Conservation (phyloP, 2,888 invertebrate genomes). For the Rhamnusium bicolor region DNA sequence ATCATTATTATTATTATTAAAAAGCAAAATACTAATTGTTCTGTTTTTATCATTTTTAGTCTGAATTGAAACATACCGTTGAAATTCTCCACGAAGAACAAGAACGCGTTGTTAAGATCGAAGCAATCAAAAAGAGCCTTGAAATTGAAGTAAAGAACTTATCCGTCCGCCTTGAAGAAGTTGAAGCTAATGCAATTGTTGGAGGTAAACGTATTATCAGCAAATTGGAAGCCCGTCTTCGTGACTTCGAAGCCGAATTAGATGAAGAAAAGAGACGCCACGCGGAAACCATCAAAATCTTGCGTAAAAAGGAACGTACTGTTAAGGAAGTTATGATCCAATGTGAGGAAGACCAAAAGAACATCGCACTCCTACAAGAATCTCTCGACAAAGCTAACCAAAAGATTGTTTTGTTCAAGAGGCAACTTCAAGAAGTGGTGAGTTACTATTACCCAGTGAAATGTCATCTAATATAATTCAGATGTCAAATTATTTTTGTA, state of each 20-base stretch:
- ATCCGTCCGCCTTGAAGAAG: slow-evolving; percentile 94
- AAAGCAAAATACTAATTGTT: too few species aligned
- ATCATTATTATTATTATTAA: too few species aligned
- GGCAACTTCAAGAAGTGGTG: slow-evolving; percentile 94
- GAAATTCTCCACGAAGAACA: slow-evolving; percentile 96
- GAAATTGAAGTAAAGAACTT: slow-evolving; percentile 98
- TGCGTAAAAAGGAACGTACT: slow-evolving; percentile 97
- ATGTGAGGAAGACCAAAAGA: slow-evolving; percentile 98
- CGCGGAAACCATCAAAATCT: slow-evolving; percentile 96
- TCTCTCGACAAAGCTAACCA: slow-evolving; percentile 88
- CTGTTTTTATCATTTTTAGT: slow-evolving; percentile 70
- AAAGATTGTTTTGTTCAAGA: slow-evolving; percentile 95
- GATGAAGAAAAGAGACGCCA: slow-evolving; percentile 98
- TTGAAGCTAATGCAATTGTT: slow-evolving; percentile 96
- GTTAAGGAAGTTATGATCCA: slow-evolving; percentile 97
- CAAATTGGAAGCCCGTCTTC: slow-evolving; percentile 96
- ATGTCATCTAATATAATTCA: neutral
- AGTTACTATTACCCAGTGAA: slow-evolving; percentile 46
- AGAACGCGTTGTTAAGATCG: slow-evolving; percentile 97
- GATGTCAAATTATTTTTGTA: slow-evolving; percentile 4
- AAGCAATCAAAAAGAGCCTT: slow-evolving; percentile 96
- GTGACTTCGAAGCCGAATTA: slow-evolving; percentile 93
- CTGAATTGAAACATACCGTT: slow-evolving; percentile 94
- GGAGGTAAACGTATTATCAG: slow-evolving; percentile 98
- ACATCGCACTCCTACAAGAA: slow-evolving; percentile 93